Conservation (phyloP, 2,113 vertebrate species). For the Casuarius casuarius region DNA sequence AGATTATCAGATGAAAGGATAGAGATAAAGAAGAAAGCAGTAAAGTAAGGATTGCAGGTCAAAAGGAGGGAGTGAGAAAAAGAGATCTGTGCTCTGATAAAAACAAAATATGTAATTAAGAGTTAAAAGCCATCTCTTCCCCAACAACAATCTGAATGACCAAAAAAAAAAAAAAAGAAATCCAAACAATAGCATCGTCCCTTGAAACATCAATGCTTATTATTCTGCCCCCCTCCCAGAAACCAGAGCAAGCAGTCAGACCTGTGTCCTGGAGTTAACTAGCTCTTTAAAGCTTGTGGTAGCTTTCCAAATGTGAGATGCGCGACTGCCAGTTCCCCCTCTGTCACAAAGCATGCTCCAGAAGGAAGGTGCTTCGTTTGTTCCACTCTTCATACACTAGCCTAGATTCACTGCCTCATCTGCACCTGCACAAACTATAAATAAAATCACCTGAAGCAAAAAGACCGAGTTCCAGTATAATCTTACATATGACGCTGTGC, state of each 20-base stretch:
- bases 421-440: neutral
- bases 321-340: neutral
- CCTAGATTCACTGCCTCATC: neutral
- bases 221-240: neutral
- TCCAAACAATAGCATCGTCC: neutral
- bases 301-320: neutral
- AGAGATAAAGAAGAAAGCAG: constrained; percentile 38
- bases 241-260: neutral
- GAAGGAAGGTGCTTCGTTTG: neutral
- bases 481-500: constrained; percentile 8
- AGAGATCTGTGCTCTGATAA: constrained; percentile 48
- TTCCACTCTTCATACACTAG: neutral
- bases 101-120: constrained; percentile 47
- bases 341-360: neutral
- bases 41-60: constrained; percentile 17
- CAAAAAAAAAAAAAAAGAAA: constrained; percentile 2
- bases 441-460: constrained; percentile 56
- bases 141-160: neutral
- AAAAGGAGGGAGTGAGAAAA: constrained; percentile 30
- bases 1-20: constrained; percentile 48
- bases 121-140: constrained; percentile 52
- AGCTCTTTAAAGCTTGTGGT: neutral
- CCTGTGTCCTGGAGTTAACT: neutral
- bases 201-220: neutral
- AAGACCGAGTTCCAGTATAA: neutral